These are phyloP conservation scores for Nycteola revayana DNA, from an alignment of 2,888 invertebrate species.

Conservation along the genomic window DNA sequence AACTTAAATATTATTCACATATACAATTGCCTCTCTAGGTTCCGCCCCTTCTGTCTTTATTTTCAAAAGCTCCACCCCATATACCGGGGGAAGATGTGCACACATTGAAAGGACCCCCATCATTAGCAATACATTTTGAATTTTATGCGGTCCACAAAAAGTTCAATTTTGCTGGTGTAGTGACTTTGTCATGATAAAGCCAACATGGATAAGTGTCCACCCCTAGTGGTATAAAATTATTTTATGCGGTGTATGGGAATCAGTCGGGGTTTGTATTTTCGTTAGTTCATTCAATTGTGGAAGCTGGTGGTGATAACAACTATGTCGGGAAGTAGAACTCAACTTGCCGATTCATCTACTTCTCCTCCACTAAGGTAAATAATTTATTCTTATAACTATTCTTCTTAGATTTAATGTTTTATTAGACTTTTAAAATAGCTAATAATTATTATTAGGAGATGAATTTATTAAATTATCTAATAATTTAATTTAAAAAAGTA, in stretches of 20 bases:
- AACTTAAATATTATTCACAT: too few species aligned
- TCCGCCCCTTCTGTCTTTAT: constrained; percentile 49
- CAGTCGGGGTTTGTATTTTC: constrained; percentile 43
- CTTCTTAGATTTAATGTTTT: too few species aligned
- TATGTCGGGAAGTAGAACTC: constrained; percentile 78
- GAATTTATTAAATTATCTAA: too few species aligned
- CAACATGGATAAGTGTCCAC: constrained; percentile 39
- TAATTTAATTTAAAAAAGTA: too few species aligned
- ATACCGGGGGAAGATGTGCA: constrained; percentile 37
- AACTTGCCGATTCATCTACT: constrained; percentile 86
- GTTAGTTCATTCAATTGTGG: constrained; percentile 17
- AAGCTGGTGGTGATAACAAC: background rate
- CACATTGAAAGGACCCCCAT: constrained; percentile 17
- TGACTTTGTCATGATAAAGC: constrained; percentile 10
- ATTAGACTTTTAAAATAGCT: too few species aligned
- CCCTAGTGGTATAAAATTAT: constrained; percentile 64
- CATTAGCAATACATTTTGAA: constrained; percentile 26
- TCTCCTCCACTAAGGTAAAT: constrained; percentile 85
- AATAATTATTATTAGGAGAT: too few species aligned
- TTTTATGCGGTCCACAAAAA: constrained; percentile 31
- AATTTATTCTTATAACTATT: constrained; percentile 17
- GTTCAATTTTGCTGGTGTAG: constrained; percentile 13
- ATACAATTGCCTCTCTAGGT: too few species aligned
- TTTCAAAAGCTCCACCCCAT: constrained; percentile 54
- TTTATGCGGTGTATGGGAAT: constrained; percentile 29